Base-by-base conservation (phyloP, 2,797 vertebrate species). In the Eidolon dupreanum region DNA sequence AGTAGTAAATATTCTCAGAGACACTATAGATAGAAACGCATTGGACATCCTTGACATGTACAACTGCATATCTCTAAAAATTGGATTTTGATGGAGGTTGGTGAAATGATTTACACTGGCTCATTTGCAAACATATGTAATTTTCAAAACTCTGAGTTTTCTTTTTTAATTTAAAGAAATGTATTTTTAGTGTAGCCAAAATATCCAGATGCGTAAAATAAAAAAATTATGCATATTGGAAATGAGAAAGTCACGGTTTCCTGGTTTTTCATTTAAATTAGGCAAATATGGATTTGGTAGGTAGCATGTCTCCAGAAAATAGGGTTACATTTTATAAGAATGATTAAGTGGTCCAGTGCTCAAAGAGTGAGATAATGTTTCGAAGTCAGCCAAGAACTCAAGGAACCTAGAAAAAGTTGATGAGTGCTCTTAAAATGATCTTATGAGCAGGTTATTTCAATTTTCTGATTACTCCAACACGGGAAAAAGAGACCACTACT, bases 401-500 rank as follows among this genome's bases (percentile, higher is more conserved):
- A 97, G 87, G 24, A 97, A 98, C 93, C 93, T 91, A 96, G 81
- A 92, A 96, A 96, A 96, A 93, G 33, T 38, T 79, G 71, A 94
- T 94, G 68, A 94, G 83, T 16, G 38, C 63, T 70, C 93, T 97
- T 90, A 86, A 43, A 94, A 96, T 73, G 33, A 70, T 95, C 33
- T 36, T n/a, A 92, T 2, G 33, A 91, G 36, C 24, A 22, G 22
- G 38, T 93, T 93, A 51, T 73, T 86, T 11, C 73, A 79, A 78
- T 65, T 88, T 57, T 86, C 66, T 66, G 83, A 0, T 55, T 6
- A 77, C 81, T 84, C 33, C 46, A 88, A 71, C 59, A 49, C 46
- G 57, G 15, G 57, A 97, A 98, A 98, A 97, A 86, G 98, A 98
- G 98, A 96, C 97, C 79, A 86, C 96, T 97, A 97, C 98, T 99